Percentiles rank a stretch among this genome's conserved stretches.
phyloP scores from a whole-genome alignment of 2,797 vertebrate species.

The Sibirionetta formosa region DNA sequence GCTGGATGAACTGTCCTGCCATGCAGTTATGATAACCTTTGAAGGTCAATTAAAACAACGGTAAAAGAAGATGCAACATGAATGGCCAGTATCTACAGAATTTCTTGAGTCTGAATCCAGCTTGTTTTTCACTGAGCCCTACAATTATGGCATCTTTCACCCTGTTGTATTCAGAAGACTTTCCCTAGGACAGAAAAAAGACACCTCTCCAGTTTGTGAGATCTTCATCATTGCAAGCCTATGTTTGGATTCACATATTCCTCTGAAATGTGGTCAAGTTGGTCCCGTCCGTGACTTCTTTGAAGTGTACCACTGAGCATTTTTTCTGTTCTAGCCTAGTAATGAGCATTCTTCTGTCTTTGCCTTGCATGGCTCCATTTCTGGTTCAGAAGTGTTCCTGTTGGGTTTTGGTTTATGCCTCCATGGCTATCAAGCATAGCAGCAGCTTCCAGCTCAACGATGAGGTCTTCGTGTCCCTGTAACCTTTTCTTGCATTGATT shows the following conservation, averaged over 20 bases:
- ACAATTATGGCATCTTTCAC: neutral
- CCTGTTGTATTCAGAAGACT: neutral
- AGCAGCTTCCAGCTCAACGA: neutral
- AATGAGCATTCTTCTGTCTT: neutral
- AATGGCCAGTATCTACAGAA: neutral
- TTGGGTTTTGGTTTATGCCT: neutral
- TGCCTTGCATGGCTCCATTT: neutral
- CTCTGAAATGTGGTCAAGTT: neutral
- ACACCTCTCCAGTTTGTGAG: fast-evolving
- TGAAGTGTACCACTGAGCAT: neutral
- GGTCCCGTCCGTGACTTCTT: neutral
- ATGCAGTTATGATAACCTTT: neutral
- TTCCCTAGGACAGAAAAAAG: neutral
- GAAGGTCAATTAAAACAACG: neutral
- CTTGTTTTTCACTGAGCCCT: neutral
- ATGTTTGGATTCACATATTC: neutral
- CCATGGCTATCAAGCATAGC: neutral
- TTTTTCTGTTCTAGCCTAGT: neutral
- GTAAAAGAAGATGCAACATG: neutral
- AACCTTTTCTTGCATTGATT: neutral
- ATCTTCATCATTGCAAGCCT: neutral
- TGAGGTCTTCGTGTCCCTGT: neutral
- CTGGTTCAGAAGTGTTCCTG: neutral
- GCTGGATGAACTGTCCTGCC: neutral
- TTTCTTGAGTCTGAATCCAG: neutral